Evolutionary conservation across 2,888 invertebrate species (phyloP).

Genomic region (Horisme vitalbata): DNA sequence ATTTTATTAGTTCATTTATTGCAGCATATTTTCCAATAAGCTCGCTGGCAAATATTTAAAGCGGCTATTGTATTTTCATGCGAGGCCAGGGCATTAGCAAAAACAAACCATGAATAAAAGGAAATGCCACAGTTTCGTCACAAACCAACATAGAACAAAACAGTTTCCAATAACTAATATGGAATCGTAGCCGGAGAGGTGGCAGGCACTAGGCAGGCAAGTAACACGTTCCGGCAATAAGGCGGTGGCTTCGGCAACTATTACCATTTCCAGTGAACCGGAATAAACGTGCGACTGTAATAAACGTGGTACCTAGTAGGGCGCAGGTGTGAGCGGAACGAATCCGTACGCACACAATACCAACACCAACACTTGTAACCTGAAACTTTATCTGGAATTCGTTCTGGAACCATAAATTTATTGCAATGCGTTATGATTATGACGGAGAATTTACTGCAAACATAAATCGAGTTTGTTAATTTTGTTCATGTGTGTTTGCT

Average conservation of each 20-base stretch:
- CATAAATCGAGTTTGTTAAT: background rate
- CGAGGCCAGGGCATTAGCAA: conserved; percentile 7
- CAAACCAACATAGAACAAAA: conserved; percentile 29
- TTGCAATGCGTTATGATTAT: conserved; percentile 4
- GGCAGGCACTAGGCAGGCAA: conserved; percentile 26
- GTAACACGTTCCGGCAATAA: conserved; percentile 55
- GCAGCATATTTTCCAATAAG: conserved; percentile 9
- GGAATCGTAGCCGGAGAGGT: conserved; percentile 30
- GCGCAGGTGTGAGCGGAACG: conserved; percentile 35
- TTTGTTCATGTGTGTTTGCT: background rate
- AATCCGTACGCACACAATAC: conserved; percentile 23
- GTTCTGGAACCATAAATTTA: conserved; percentile 20
- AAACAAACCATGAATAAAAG: conserved; percentile 26
- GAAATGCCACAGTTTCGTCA: conserved; percentile 32
- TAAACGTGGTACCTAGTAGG: conserved; percentile 40
- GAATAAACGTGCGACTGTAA: conserved; percentile 57
- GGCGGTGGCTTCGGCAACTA: conserved; percentile 46
- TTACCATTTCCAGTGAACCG: conserved; percentile 68
- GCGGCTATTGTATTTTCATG: conserved; percentile 15
- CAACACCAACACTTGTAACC: conserved; percentile 25
- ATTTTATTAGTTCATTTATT: conserved; percentile 13
- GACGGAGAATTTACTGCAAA: background rate
- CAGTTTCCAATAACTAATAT: conserved; percentile 35
- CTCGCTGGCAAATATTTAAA: conserved; percentile 15
- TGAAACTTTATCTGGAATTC: conserved; percentile 26